Evolutionary conservation across 1,140 invertebrate species (phyloP).

Genomic region (Homalodisca vitripennis): DNA sequence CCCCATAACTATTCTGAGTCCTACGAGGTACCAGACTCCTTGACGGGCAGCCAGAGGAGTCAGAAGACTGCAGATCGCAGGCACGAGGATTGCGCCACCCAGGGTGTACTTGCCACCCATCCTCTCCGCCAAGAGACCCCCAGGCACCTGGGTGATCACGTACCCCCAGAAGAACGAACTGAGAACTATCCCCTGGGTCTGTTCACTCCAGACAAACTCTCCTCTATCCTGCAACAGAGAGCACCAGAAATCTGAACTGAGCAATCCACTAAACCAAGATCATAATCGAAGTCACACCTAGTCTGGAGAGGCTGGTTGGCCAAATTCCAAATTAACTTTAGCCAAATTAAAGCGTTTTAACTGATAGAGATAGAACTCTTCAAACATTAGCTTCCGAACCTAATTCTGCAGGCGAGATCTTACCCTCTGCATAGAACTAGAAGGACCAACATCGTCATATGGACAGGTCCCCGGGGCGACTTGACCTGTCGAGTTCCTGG

Average conservation of each 20-base stretch:
- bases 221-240: slow-evolving; percentile 12
- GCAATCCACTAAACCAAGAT: too few species aligned
- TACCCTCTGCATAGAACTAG: background rate
- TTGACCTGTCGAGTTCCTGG: background rate
- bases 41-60: slow-evolving; percentile 46
- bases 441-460: background rate
- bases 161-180: slow-evolving; percentile 60
- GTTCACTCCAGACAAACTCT: slow-evolving; percentile 59
- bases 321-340: too few species aligned
- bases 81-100: slow-evolving; percentile 50
- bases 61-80: slow-evolving; percentile 50
- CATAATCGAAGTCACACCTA: too few species aligned
- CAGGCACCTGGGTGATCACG: slow-evolving; percentile 58
- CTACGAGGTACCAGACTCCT: slow-evolving; percentile 56
- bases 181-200: slow-evolving; percentile 57
- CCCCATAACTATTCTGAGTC: slow-evolving; percentile 63
- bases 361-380: too few species aligned
- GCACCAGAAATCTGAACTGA: too few species aligned
- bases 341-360: too few species aligned
- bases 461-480: slow-evolving; percentile 16
- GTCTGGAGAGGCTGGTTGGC: too few species aligned
- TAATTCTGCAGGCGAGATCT: background rate
- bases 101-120: slow-evolving; percentile 54
- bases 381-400: too few species aligned
- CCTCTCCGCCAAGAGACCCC: slow-evolving; percentile 55